phyloP scores from a whole-genome alignment of 2,113 vertebrate species.

The Spheniscus mendiculus region DNA sequence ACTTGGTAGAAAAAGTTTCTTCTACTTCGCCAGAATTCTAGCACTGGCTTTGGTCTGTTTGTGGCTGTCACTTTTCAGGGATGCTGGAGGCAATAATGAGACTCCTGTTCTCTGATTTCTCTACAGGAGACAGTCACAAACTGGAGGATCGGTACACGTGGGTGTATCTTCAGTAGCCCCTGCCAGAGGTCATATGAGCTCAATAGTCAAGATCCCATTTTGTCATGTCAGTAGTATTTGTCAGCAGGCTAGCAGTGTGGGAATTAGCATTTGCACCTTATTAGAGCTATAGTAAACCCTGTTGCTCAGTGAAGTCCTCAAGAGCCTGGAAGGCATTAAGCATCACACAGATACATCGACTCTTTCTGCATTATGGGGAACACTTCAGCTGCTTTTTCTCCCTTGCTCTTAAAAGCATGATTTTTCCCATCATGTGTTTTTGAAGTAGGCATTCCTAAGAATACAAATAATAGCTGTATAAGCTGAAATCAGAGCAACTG shows the following conservation, averaged over 20 bases:
- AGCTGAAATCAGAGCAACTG: conserved; percentile 1
- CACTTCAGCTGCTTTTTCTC: not conserved
- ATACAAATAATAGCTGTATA: not conserved
- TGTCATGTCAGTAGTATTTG: not conserved
- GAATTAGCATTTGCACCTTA: conserved; percentile 35
- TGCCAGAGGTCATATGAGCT: not conserved
- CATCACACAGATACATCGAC: not conserved
- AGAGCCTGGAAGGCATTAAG: conserved; percentile 18
- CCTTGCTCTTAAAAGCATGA: not conserved
- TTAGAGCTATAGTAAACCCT: conserved; percentile 8
- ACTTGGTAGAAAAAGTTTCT: not conserved
- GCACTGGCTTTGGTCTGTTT: not conserved
- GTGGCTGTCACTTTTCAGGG: not conserved
- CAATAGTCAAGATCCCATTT: conserved; percentile 10
- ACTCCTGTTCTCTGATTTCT: not conserved
- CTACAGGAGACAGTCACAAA: not conserved
- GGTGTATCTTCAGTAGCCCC: not conserved
- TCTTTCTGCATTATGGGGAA: not conserved
- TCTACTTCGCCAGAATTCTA: not conserved
- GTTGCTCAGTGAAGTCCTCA: not conserved
- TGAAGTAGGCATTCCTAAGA: conserved; percentile 4
- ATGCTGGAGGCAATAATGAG: not conserved
- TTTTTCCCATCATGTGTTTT: not conserved
- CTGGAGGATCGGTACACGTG: not conserved
- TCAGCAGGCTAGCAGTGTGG: not conserved